Evolutionary conservation across 2,113 vertebrate genomes (phyloP).

Genomic region (Apistogramma diplotaenia): DNA sequence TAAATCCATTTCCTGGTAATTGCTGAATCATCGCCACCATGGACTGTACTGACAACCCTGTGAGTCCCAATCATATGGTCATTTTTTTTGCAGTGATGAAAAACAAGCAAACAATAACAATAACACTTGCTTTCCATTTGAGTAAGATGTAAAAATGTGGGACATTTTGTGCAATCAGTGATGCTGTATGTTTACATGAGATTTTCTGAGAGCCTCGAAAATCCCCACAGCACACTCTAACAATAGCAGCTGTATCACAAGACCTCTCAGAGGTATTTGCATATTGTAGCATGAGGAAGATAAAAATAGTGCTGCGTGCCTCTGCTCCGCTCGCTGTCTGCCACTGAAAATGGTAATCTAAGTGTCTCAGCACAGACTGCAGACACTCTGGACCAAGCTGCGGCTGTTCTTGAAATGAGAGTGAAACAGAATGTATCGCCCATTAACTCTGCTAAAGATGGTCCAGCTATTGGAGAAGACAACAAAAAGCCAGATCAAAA

Average conservation of each 20-base stretch:
- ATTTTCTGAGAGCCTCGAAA: conserved; percentile 18
- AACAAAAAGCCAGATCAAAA: no score
- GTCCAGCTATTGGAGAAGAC: background rate
- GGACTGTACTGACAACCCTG: background rate
- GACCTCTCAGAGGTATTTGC: conserved; percentile 37
- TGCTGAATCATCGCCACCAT: background rate
- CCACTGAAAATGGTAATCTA: background rate
- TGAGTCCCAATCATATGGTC: background rate
- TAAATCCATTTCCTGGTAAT: background rate
- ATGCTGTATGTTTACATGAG: background rate
- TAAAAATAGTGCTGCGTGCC: conserved; percentile 46
- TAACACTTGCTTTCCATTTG: background rate
- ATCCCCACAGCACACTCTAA: conserved; percentile 30
- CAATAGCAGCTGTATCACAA: conserved; percentile 52
- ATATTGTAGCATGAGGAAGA: conserved; percentile 32
- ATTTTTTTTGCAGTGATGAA: background rate
- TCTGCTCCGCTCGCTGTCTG: background rate
- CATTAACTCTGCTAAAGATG: background rate
- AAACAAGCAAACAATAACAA: background rate
- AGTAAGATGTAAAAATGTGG: background rate
- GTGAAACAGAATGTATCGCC: background rate
- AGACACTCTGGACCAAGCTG: background rate
- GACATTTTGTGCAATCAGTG: background rate
- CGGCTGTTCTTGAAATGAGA: background rate
- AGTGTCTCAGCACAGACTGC: background rate